A percentile compares a stretch with the other conserved stretches of the same genome.
These are phyloP conservation scores for Reticulitermes lucifugus DNA, from an alignment of 2,888 invertebrate genomes.

Conservation along the genomic window DNA sequence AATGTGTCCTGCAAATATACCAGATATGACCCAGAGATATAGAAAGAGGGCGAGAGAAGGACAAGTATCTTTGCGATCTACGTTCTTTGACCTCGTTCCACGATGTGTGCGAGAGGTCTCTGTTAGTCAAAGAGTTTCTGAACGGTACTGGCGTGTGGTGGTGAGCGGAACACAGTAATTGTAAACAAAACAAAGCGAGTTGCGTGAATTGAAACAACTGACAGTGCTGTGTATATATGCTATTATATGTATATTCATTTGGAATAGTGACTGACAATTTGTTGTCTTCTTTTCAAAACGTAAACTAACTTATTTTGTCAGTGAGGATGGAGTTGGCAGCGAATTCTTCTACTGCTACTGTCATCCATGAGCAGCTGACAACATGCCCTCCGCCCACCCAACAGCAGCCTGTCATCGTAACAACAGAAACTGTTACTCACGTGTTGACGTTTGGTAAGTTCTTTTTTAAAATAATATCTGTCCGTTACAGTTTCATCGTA, in stretches of 20 bases:
- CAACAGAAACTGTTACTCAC: conserved; percentile 66
- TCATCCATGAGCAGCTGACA: conserved; percentile 9
- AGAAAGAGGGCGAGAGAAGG: not conserved
- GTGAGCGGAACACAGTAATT: not conserved
- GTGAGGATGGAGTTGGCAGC: conserved; percentile 19
- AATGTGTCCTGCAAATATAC: not conserved
- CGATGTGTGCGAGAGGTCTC: conserved; percentile 15
- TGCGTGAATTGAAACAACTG: not conserved
- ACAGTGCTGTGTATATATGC: not conserved
- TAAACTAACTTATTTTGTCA: not conserved
- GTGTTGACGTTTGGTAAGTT: conserved; percentile 68
- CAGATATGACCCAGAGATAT: no score
- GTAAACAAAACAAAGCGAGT: not conserved
- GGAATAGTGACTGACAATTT: not conserved
- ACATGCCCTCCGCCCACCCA: conserved; percentile 13
- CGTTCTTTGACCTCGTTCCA: conserved; percentile 2
- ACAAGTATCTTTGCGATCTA: conserved; percentile 19
- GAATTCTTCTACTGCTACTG: conserved; percentile 11
- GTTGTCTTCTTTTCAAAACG: not conserved
- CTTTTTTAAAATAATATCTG: no score
- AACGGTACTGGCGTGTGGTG: not conserved
- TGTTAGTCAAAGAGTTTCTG: not conserved
- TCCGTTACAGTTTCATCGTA: no score
- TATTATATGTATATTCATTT: not conserved
- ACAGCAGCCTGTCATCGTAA: conserved; percentile 47